Evolutionary conservation across 2,797 vertebrate species (phyloP), one percentile per base, ranked within the genome.

Genomic region (Amblyraja radiata): DNA sequence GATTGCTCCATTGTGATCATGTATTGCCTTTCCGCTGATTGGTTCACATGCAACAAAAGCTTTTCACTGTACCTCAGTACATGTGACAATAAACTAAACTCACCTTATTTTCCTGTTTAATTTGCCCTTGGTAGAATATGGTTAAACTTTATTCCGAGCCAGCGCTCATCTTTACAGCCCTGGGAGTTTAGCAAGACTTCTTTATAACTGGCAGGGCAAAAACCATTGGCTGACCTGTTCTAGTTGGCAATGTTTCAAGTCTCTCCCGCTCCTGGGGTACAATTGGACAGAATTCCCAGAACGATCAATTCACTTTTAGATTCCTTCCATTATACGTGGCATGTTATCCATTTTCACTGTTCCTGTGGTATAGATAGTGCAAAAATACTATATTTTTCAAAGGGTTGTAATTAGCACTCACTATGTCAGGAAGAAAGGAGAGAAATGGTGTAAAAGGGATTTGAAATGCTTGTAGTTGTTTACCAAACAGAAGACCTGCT

Each of bases 251-350:
- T 93, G 95, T 93, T 96, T 96, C 96, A 96, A 94, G 95, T 95
- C 95, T 96, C 96, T 96, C 95, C 94, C 96, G 94, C 96, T 96
- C 96, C 96, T 96, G 95, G 94, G 96, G 96, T 95, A 95, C 96
- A 96, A 96, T 96, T 96, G 96, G 96, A 97, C 96, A 96, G 96
- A 93, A 90, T 73, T 92, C 86, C 96, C 96, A 97, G 97, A 97
- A 96, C 96, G 97, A 98, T 97, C 97, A 96, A 97, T 97, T 96
- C 96, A 95, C 96, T 97, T 97, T 96, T 97, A 96, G 96, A 96
- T 96, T 96, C 96, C 96, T 95, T 94, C 96, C 96, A 96, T 97
- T 97, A 97, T 97, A 97, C 97, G 97, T 97, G 96, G 96, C 95
- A 94, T 94, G 93, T 95, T 95, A 95, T 97, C 96, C 97, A 97